These are phyloP conservation scores for Bagarius yarrelli DNA, from an alignment of 2,113 vertebrate genomes.

Conservation along the genomic window DNA sequence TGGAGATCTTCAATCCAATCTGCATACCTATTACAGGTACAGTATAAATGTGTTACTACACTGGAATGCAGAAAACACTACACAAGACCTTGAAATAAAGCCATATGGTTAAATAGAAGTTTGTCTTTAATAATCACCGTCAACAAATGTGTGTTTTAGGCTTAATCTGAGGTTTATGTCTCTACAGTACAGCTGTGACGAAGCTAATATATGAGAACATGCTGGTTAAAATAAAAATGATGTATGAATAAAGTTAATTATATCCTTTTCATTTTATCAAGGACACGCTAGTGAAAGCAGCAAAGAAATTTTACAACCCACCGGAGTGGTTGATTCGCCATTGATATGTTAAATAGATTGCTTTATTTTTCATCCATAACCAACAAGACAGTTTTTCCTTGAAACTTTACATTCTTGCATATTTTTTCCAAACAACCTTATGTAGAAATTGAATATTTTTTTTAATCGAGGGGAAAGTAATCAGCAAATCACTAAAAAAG, in stretches of 20 bases:
- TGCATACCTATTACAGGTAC: no score
- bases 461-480: no score
- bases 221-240: neutral
- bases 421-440: neutral
- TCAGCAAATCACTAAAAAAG: no score
- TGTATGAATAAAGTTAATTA: neutral
- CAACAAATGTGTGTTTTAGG: neutral
- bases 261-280: neutral
- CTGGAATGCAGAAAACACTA: neutral
- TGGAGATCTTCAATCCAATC: no score
- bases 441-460: neutral
- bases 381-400: neutral
- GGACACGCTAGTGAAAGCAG: neutral
- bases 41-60: neutral
- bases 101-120: no score
- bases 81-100: neutral
- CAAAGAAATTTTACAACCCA: neutral
- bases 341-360: slow-evolving; percentile 3
- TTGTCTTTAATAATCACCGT: no score
- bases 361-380: neutral
- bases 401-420: neutral
- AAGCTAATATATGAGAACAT: neutral
- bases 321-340: neutral
- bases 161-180: neutral
- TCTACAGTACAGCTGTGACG: neutral